Base-by-base conservation (phyloP, 2,797 vertebrate species). In the Chelonia mydas region DNA sequence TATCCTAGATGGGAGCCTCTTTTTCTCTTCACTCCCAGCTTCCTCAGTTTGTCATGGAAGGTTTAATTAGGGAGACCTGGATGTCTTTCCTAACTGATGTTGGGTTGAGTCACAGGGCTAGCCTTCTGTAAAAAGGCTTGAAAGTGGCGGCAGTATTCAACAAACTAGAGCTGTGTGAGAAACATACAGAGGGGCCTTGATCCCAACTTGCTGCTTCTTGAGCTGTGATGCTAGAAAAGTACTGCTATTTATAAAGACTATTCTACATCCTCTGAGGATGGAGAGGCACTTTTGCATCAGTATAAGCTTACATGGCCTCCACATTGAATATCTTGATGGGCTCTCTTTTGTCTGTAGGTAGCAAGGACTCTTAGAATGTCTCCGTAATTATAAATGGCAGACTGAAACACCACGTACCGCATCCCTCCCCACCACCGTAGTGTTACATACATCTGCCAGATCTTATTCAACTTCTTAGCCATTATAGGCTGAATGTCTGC, bases 291-390 rank as follows among this genome's bases (percentile, higher is more conserved):
- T 28, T 41, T 51, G 37, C 28, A 19, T 45, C 31, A 49, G 31
- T 15, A 76, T 27, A 76, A 31, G 84, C n/a, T 68, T 68, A 21
- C 31, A 12, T 50, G 13, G 53, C 15, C 57, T 88, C 23, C 59
- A 82, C 37, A 83, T 54, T 0, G 27, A 28, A 81, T 28, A 57
- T 47, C 21, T 11, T 15, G 53, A 23, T n/a, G 0, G 68, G 15
- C 45, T 92, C 59, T 33, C 37, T 41, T 41, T 21, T 15, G 4
- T 31, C 9, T 31, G 23, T 45, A 55, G 59, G 37, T 68, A 68
- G 50, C 33, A 37, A 80, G 59, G 13, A 47, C 79, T 47, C 81
- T 76, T 47, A 10, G 25, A 87, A 78, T 41, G 83, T 3, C 7
- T 61, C 47, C 31, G 17, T n/a, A 68, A 41, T 37, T 81, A n/a